A percentile compares a stretch with the other conserved stretches of the same genome.
Evolutionary conservation across 1,140 invertebrate species (phyloP).

Genomic region (Chrysopa pallens): DNA sequence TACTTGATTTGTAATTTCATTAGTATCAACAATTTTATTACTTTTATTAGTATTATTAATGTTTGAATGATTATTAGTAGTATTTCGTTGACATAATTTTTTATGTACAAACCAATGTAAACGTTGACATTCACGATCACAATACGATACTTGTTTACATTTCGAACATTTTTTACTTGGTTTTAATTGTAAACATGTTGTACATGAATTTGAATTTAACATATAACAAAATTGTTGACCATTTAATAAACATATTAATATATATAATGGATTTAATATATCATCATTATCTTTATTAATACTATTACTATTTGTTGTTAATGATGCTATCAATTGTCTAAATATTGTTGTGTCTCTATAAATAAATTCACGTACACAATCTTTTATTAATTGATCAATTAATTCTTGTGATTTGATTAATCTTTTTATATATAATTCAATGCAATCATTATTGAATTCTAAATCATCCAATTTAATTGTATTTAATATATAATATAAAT

Average conservation of each 20-base stretch:
- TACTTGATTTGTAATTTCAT: too few species aligned
- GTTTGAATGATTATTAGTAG: too few species aligned
- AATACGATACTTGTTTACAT: slow-evolving; percentile 88
- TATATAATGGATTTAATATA: slow-evolving; percentile 43
- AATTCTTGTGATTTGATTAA: slow-evolving; percentile 62
- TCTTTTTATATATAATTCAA: slow-evolving; percentile 54
- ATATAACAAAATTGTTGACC: slow-evolving; percentile 57
- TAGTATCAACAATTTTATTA: too few species aligned
- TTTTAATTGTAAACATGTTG: slow-evolving; percentile 76
- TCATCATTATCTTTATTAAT: slow-evolving; percentile 46
- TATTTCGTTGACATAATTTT: slow-evolving; percentile 47
- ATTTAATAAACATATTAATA: slow-evolving; percentile 75
- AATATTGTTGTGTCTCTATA: slow-evolving; percentile 73
- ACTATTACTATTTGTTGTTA: too few species aligned
- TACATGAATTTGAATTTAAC: slow-evolving; percentile 56
- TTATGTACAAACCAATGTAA: slow-evolving; percentile 95
- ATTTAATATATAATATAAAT: slow-evolving; percentile 55
- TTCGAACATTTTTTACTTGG: slow-evolving; percentile 87
- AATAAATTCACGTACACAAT: slow-evolving; percentile 73
- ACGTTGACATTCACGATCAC: slow-evolving; percentile 83
- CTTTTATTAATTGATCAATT: slow-evolving; percentile 65
- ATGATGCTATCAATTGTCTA: slow-evolving; percentile 50
- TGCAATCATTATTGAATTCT: slow-evolving; percentile 45
- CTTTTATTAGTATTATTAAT: too few species aligned
- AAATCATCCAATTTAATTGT: slow-evolving; percentile 35